Percentiles rank a stretch among this genome's conserved stretches.
These are phyloP conservation scores for Zaprionus africanus DNA, from an alignment of 1,140 invertebrate species.

Conservation along the genomic window DNA sequence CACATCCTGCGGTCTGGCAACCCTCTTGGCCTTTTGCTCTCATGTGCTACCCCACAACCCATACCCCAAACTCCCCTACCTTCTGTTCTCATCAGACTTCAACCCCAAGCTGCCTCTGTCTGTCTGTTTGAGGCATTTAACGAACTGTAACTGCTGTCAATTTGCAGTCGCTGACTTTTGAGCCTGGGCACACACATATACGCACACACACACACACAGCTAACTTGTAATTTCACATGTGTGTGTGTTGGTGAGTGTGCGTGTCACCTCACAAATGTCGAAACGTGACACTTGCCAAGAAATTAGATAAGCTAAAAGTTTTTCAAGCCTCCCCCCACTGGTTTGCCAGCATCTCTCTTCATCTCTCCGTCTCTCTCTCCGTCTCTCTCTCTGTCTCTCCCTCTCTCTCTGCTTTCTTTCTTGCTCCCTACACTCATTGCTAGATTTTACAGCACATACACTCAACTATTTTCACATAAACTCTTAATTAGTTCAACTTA, in stretches of 20 bases:
- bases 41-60: not conserved
- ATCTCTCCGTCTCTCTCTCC: too few species aligned
- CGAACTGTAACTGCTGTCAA: conserved; percentile 83
- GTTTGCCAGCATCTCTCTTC: not conserved
- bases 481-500: not conserved
- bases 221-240: conserved; percentile 66
- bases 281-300: conserved; percentile 82
- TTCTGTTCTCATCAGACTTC: conserved; percentile 9
- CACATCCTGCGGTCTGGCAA: conserved; percentile 76
- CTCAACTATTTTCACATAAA: not conserved
- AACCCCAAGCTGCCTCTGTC: conserved; percentile 16
- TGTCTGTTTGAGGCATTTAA: conserved; percentile 62
- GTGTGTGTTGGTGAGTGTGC: conserved; percentile 31
- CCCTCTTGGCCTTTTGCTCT: conserved; percentile 10
- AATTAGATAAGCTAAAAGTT: conserved; percentile 82
- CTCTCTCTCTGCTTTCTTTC: not conserved
- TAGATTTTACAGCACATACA: not conserved
- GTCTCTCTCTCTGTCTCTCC: not conserved
- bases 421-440: not conserved
- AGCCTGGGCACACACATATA: conserved; percentile 48
- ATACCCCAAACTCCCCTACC: not conserved
- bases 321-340: not conserved
- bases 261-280: conserved; percentile 78
- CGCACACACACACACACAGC: conserved; percentile 55
- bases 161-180: conserved; percentile 81